These are phyloP conservation scores for Ctenopoma multispine DNA, from an alignment of 2,797 vertebrate genomes.

Conservation along the genomic window DNA sequence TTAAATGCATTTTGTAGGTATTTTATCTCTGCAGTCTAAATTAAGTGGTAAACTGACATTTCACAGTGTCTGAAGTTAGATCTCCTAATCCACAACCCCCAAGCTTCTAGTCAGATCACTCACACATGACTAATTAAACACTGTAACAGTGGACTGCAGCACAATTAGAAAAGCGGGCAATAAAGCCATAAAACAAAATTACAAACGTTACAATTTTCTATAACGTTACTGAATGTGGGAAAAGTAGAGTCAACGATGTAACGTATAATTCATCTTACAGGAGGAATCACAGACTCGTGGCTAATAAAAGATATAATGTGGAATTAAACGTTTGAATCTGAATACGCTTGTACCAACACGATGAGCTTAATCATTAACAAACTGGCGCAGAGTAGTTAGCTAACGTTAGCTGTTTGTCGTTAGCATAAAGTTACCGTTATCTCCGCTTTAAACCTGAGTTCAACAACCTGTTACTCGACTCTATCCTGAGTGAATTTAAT, in stretches of 20 bases:
- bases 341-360: not conserved
- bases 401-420: not conserved
- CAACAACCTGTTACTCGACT: slow-evolving; percentile 56
- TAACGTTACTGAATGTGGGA: not conserved
- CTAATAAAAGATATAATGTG: not conserved
- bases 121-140: slow-evolving; percentile 57
- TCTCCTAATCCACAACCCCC: slow-evolving; percentile 49
- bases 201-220: not conserved
- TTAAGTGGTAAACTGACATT: not conserved
- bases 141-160: slow-evolving; percentile 9
- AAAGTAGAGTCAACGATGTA: too few relatives aligned
- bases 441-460: not conserved
- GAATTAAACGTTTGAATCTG: not conserved
- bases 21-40: not conserved
- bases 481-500: not conserved
- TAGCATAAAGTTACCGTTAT: not conserved
- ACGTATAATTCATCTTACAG: not conserved
- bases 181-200: not conserved
- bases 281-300: too few relatives aligned
- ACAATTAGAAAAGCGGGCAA: not conserved
- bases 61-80: slow-evolving; percentile 13
- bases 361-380: not conserved
- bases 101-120: slow-evolving; percentile 34
- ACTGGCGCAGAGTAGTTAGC: not conserved
- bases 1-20: not conserved